Base-by-base conservation (phyloP, 1,140 invertebrate genomes). In the Brachionus calyciflorus region DNA sequence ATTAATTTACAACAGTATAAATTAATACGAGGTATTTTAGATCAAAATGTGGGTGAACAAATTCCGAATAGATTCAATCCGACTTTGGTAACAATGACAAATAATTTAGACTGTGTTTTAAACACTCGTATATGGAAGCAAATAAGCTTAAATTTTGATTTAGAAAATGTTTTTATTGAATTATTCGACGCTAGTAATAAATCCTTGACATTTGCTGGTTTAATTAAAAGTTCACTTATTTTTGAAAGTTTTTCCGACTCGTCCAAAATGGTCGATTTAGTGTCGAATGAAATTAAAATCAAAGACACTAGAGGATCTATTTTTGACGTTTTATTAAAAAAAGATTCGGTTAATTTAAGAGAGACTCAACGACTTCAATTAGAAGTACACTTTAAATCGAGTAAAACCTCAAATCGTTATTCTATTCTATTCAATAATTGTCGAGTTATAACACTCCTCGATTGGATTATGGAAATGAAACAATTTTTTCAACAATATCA, bases 11-110 rank as follows among this genome's bases (percentile, higher is more conserved):
- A 89, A 14, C 93, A 96, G 82, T 98, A 96, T 83, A 90, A 91
- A 83, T 83, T 97, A 9, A 89, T 98, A 19, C 88, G 92, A 57
- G 94, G 93, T 24, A 86, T 98, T 21, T 85, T 99, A 0, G 89
- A 90, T 0, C 91, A 93, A 82, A 98, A 99, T 86, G 89, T 98
- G 48, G 94, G 93, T 14, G 95, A 99, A 84, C 88, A 89, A 77
- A 85, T 95, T 12, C 91, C 91, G 77, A 91, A 92, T 24, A 75
- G 79, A 81, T 83, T 76, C 78, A 81, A 65, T 65, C 83, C 82
- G 10, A 80, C 80, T 37, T 84, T 82, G 46, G 78, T 82, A 78
- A n/a, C n/a, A n/a, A 82, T 84, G 10, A 33, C 46, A 81, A 82
- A 84, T 81, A 79, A 81, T 82, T 5, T 77, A 82, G 63, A 82